phyloP scores from a whole-genome alignment of 2,797 vertebrate species.

The Acrocephalus scirpaceus region DNA sequence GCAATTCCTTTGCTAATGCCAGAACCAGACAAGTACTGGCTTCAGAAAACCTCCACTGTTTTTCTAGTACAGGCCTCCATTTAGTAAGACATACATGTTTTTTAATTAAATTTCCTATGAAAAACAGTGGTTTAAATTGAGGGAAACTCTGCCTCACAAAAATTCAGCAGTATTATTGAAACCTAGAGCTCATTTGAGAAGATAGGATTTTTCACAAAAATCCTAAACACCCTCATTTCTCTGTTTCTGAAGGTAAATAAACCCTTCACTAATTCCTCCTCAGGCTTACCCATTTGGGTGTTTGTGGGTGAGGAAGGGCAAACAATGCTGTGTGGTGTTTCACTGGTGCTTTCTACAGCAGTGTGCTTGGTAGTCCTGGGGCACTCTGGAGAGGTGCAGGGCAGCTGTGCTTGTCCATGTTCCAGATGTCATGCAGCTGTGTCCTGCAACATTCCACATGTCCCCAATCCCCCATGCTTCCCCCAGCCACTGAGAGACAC shows the following conservation, averaged over 20 bases:
- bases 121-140: slow-evolving; percentile 35
- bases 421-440: not conserved
- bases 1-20: not conserved
- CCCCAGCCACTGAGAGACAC: not conserved
- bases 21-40: slow-evolving; percentile 11
- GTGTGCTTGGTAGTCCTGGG: not conserved
- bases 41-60: slow-evolving; percentile 34
- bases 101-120: slow-evolving; percentile 53
- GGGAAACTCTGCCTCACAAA: slow-evolving; percentile 11
- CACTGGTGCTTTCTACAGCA: not conserved
- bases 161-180: not conserved
- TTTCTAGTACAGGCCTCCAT: slow-evolving; percentile 29
- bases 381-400: fast-evolving
- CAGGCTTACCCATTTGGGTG: not conserved
- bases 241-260: not conserved
- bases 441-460: not conserved
- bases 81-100: slow-evolving; percentile 32
- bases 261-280: not conserved
- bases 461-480: fast-evolving
- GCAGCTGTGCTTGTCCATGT: fast-evolving
- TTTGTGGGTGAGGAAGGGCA: not conserved
- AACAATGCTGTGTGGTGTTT: too few relatives aligned
- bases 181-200: not conserved
- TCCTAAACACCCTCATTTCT: not conserved
- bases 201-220: not conserved